Base-by-base conservation (phyloP, 2,888 invertebrate genomes). In the Escarpia spicata region DNA sequence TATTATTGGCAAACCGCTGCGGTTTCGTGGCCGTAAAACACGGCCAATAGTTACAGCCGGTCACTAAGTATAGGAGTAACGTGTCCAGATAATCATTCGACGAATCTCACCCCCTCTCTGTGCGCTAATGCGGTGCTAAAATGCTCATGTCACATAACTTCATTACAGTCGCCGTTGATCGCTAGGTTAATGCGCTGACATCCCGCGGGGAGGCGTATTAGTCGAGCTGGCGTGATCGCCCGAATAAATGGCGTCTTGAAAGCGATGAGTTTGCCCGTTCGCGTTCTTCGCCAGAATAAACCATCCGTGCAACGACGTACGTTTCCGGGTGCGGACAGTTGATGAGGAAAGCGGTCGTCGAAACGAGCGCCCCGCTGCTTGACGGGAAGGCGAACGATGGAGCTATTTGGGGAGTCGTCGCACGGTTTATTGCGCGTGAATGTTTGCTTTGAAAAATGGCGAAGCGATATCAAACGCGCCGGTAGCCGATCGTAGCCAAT, bases 111-210 rank as follows among this genome's bases (percentile, higher is more conserved):
- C 75, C 37, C 75, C 75, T 75, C 75, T 75, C 75, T 75, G 75
- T 75, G 75, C 75, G 75, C 75, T 75, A 75, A 75, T 75, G 75
- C 75, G 75, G 75, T 75, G 75, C 75, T 75, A 75, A 75, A 75
- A 75, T 26, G 75, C 75, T 75, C 75, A 75, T 26, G 75, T 75
- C 75, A 75, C 75, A 75, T 75, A 75, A 75, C 75, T 75, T 75
- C 75, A 75, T 75, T 75, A 75, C 19, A 75, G 0, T 75, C 75
- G n/a, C 75, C 75, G 75, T 75, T n/a, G 75, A 26, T 75, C 75
- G 75, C 75, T 75, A 75, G 75, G 75, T 75, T 75, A 75, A 75
- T 75, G 75, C 75, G 75, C 26, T 75, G 75, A n/a, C 75, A 75
- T 26, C 75, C 75, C 75, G 75, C 75, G 26, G 75, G 75, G 75